A percentile compares a stretch with the other conserved stretches of the same genome.
Evolutionary conservation across 2,888 invertebrate species (phyloP).

Genomic region (Chymomyza procnemis): DNA sequence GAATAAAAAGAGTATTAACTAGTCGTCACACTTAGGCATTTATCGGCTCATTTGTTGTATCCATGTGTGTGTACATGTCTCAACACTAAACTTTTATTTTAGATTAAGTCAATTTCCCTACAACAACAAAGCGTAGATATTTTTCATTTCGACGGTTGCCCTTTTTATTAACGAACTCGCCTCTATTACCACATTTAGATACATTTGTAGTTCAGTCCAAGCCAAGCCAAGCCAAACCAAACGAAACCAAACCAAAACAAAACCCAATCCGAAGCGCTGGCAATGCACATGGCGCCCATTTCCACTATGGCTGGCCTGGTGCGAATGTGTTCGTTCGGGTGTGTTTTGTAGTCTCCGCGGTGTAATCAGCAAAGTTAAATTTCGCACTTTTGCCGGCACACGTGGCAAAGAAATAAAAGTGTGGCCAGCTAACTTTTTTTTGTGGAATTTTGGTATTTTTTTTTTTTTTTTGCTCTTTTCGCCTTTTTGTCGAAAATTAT

Average conservation of each 20-base stretch:
- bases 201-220: constrained; percentile 3
- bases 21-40: too few species aligned
- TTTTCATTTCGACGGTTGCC: constrained; percentile 65
- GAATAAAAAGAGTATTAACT: too few species aligned
- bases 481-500: constrained; percentile 10
- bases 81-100: constrained; percentile 67
- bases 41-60: not conserved
- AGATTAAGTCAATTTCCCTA: constrained; percentile 70
- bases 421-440: constrained; percentile 34
- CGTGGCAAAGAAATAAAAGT: constrained; percentile 1
- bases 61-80: constrained; percentile 28
- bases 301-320: constrained; percentile 1
- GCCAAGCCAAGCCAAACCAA: not conserved
- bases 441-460: constrained; percentile 13
- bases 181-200: constrained; percentile 39
- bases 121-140: constrained; percentile 44
- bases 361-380: constrained; percentile 68
- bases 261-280: not conserved
- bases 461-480: not conserved
- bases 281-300: constrained; percentile 25
- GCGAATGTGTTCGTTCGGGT: constrained; percentile 14
- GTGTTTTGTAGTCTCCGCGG: constrained; percentile 52
- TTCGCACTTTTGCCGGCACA: constrained; percentile 54
- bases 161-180: constrained; percentile 55
- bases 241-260: not conserved